A percentile compares a stretch with the other conserved stretches of the same genome.
Conservation (phyloP, 2,888 invertebrate genomes). For the Lithophane leautieri region DNA sequence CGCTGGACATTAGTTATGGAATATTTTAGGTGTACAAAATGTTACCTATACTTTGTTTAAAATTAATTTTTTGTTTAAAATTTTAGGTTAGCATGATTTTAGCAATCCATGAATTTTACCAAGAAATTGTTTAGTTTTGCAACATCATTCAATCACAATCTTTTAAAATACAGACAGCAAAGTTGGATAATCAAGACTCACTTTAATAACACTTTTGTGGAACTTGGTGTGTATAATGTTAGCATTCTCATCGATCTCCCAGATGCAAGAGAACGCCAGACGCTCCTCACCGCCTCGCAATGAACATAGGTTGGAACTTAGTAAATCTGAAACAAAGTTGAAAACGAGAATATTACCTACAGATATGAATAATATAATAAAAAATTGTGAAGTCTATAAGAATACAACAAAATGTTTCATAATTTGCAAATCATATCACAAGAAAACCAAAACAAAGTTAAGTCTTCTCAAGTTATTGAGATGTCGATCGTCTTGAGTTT, state of each 20-base stretch:
- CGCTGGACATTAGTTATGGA: not conserved
- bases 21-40: not conserved
- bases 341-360: not conserved
- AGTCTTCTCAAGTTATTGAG: not conserved
- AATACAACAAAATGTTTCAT: not conserved
- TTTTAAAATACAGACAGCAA: not conserved
- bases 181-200: conserved; percentile 56
- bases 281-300: conserved; percentile 96
- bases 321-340: conserved; percentile 91
- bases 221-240: conserved; percentile 95
- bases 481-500: not conserved
- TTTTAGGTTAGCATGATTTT: not conserved
- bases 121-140: not conserved
- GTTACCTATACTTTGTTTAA: not conserved
- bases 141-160: not conserved
- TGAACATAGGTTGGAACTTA: conserved; percentile 99
- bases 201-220: conserved; percentile 97
- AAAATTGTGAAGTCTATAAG: not conserved
- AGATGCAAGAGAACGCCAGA: conserved; percentile 98
- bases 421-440: not conserved
- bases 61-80: not conserved
- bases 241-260: conserved; percentile 97
- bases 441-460: not conserved
- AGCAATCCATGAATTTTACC: not conserved
- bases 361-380: not conserved